Base-by-base conservation (phyloP, 2,888 invertebrate species). In the Tromatobia lineatoria region DNA sequence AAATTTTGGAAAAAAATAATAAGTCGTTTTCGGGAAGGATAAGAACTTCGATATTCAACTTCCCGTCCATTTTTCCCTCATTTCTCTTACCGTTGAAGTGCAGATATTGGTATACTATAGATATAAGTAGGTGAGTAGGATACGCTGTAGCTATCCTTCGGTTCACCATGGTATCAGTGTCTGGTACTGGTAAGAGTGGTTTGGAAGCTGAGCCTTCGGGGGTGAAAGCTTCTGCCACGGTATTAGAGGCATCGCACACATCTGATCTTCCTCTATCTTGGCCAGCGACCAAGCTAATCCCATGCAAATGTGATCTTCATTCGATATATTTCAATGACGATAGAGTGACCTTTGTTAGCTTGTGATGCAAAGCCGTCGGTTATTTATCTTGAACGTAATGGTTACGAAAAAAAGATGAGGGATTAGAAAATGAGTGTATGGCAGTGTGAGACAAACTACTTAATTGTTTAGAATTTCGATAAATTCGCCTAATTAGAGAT, bases 251-350 rank as follows among this genome's bases (percentile, higher is more conserved):
- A 64, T 6, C 38, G 38, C 38, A 38, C 38, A 18, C 18, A 1
- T 64, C 38, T 38, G 38, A 38, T 64, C 61, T 64, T 34, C n/a
- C 10, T 38, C 38, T 18, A 64, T 64, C 61, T 20, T 18, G 18
- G 38, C 18, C 61, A 42, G 38, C 18, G 38, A 38, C 66, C 70
- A 29, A 77, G 75, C 80, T 87, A 87, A 88, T 85, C 34, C 84
- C 73, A 88, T 86, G 86, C 87, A 88, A 88, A 88, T 88, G 82
- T 59, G 80, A 78, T 87, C 76, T 83, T 76, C 18, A 20, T 38
- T 64, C 61, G 61, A 20, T 64, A 20, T 64, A 34, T 64, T 38
- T 38, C 38, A 38, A 20, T 18, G 61, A n/a, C n/a, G n/a, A 10
- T 34, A 18, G 38, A 34, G 8, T 18, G 50, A 54, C 13, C 13